A percentile compares a stretch with the other conserved stretches of the same genome.
Evolutionary conservation across 2,797 vertebrate genomes (phyloP).

Genomic region (Yasuhikotakia modesta): DNA sequence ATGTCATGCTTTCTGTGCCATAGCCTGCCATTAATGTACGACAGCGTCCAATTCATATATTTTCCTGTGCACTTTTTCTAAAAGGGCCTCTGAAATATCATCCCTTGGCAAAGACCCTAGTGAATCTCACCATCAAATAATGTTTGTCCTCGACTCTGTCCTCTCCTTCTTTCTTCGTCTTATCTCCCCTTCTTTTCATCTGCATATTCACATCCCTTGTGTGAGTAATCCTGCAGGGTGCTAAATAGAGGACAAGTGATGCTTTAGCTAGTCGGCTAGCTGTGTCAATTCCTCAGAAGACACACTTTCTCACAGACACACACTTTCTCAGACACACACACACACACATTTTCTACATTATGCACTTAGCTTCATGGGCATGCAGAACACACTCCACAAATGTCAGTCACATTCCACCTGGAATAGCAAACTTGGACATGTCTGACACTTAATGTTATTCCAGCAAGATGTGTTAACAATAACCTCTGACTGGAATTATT

Average conservation of each 20-base stretch:
- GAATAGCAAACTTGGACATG: slow-evolving; percentile 34
- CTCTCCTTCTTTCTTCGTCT: slow-evolving; percentile 58
- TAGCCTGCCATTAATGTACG: slow-evolving; percentile 28
- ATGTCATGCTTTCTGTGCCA: slow-evolving; percentile 70
- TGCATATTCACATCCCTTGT: slow-evolving; percentile 57
- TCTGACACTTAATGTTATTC: slow-evolving; percentile 2
- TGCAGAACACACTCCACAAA: slow-evolving; percentile 34
- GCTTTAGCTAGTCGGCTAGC: slow-evolving; percentile 50
- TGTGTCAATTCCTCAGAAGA: slow-evolving; percentile 48
- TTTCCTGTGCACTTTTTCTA: slow-evolving; percentile 28
- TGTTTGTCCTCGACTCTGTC: slow-evolving; percentile 40
- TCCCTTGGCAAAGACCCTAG: slow-evolving; percentile 48
- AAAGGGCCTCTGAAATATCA: slow-evolving; percentile 50
- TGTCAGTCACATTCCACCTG: slow-evolving; percentile 37
- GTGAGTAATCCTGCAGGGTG: slow-evolving; percentile 64
- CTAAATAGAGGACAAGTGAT: slow-evolving; percentile 63
- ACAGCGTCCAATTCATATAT: slow-evolving; percentile 9
- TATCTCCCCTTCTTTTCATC: slow-evolving; percentile 59
- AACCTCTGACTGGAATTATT: background rate
- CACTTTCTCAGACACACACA: slow-evolving; percentile 2
- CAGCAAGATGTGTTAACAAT: background rate
- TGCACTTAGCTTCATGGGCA: slow-evolving; percentile 11
- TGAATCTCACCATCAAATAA: slow-evolving; percentile 44
- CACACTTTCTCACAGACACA: slow-evolving; percentile 7
- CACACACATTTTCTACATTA: slow-evolving; percentile 31